Evolutionary conservation across 1,140 invertebrate genomes (phyloP), one percentile per base, ranked within the genome.

Genomic region (Zaprionus tsacasi): DNA sequence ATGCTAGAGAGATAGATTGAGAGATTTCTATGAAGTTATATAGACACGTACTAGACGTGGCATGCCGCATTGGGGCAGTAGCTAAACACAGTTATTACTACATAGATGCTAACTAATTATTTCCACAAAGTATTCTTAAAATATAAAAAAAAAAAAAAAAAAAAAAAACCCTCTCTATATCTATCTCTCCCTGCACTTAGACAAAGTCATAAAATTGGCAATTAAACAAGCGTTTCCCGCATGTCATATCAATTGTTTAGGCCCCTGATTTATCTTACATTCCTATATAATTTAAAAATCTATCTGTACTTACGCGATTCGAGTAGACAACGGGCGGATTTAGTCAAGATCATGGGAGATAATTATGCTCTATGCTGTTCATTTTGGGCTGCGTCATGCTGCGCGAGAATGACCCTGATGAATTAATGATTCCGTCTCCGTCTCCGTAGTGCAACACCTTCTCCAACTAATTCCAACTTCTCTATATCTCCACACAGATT

Each of bases 371-470:
- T 52, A 56, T 56, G 66, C 57, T 36, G 66, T 21, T 21, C 21
- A 21, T 5, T 52, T 54, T 48, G 7, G 33, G 33, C n/a, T 40
- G 43, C 33, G 33, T 48, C 25, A 43, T 30, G 25, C n/a, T 35
- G 48, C 63, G 38, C 6, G 27, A 40, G 36, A 58, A 45, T 78
- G 83, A 88, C 83, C 83, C 73, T 88, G 58, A 52, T 38, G 21
- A 27, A 54, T 71, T 87, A 50, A 54, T 40, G 67, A 69, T 57
- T 50, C 57, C 35, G 6, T 6, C 11, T 59, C 58, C 13, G 5
- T 55, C 30, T 35, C 15, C 33, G 27, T 48, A 48, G 33, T 66
- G 63, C 45, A n/a, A 30, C 48, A 52, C 55, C 40, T 58, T 10
- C 38, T 33, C 10, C 27, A 1, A 40, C 33, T 36, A 15, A 15